Base-by-base conservation (phyloP, 2,888 invertebrate species). In the Metallyticus violacea region DNA sequence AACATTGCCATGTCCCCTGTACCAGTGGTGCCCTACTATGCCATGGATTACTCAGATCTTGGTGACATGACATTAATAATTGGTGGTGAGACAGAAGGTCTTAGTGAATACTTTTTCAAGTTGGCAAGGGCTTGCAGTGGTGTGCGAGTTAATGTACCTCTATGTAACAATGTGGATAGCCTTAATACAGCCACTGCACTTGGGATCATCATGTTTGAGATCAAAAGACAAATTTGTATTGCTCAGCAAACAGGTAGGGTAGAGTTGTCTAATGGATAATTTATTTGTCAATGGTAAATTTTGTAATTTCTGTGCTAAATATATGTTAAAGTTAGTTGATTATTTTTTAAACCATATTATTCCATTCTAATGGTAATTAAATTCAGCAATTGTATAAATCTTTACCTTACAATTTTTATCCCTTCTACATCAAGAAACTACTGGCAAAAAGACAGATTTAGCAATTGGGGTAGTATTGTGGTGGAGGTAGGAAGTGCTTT, bases 61-160 rank as follows among this genome's bases (percentile, higher is more conserved):
- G 91, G 93, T 29, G 93, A 95, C 89, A 93, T 94, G 30, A 94
- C 96, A 40, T 91, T 99, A 5, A 93, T 98, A 76, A 93, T 98
- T 89, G 97, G 98, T 22, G 98, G 98, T 7, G 99, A 99, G 92
- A 97, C 97, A 7, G 94, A 96, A 91, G 97, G 98, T 0, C 93
- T 98, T n/a, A 97, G 97, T 92, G 91, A 93, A 26, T 94, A 95
- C 29, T 95, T 96, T 6, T 95, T 90, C 26, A 90, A 94, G 89
- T 92, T 96, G 88, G 94, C 95, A n/a, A 91, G 92, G 40, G 91
- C 91, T 62, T 92, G 91, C 87, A 93, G 93, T 86, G 96, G 96
- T 9, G 91, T 94, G 30, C 93, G 96, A 89, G 90, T 98, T 40
- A 95, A 96, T 91, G 95, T 99, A 89, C 98, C 98, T 0, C 92